phyloP scores from a whole-genome alignment of 2,113 vertebrate species.

The Phasianus colchicus region DNA sequence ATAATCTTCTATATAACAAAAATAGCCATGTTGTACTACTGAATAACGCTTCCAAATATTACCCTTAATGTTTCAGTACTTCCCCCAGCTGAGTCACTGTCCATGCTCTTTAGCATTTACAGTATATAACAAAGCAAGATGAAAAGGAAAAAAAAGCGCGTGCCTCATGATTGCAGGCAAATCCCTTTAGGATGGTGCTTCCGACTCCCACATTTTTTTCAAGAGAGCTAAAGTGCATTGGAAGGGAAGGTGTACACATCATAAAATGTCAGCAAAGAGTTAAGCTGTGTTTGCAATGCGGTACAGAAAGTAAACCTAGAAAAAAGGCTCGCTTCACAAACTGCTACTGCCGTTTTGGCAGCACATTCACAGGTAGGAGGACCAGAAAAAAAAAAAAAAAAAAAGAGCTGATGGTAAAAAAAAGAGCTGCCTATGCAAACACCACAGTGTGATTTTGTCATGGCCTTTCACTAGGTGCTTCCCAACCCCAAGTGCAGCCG shows the following conservation, averaged over 20 bases:
- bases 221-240: slow-evolving; percentile 90
- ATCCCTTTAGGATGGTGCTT: slow-evolving; percentile 73
- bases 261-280: slow-evolving; percentile 34
- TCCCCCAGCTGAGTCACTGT: slow-evolving; percentile 62
- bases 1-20: slow-evolving; percentile 85
- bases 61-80: slow-evolving; percentile 37
- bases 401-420: not conserved
- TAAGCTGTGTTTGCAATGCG: slow-evolving; percentile 46
- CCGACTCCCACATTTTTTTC: slow-evolving; percentile 69
- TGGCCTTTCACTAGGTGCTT: not conserved
- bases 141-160: slow-evolving; percentile 9
- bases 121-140: slow-evolving; percentile 68
- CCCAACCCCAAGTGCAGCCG: not conserved
- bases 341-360: slow-evolving; percentile 12
- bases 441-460: not conserved
- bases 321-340: slow-evolving; percentile 28
- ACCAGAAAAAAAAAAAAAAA: too few species aligned
- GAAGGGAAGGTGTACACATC: slow-evolving; percentile 59
- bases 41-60: slow-evolving; percentile 77
- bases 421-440: not conserved
- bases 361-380: slow-evolving; percentile 14
- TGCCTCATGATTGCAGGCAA: slow-evolving; percentile 59
- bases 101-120: slow-evolving; percentile 61
- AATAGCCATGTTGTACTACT: slow-evolving; percentile 83
- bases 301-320: slow-evolving; percentile 28